Evolutionary conservation across 30 jellyfish, hydroid and myxozoan genomes (phyloP), one percentile per base, ranked within the genome.

Genomic region (Sanderia malayensis): DNA sequence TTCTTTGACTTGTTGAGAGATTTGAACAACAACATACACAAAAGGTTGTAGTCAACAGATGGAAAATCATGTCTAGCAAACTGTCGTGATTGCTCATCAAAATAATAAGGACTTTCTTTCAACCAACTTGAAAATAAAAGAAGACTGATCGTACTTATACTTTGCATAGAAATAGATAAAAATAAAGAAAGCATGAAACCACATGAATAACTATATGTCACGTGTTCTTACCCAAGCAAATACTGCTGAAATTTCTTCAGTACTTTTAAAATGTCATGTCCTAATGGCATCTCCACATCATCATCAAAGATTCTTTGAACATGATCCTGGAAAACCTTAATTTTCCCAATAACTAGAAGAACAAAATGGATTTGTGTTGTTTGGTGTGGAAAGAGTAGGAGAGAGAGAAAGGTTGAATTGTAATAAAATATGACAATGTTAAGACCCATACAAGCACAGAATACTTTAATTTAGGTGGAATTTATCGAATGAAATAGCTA

Each of bases 41-140:
- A 32, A 29, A 76, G 45, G 33, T 61, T 65, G 71, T 31, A 76
- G 37, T 76, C 88, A 45, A 76, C 88, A 13, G 80, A n/a, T 18
- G 80, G 88, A 63, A 60, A 53, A 26, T 76, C 88, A 3, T n/a
- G 65, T 9, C 33, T 27, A 31, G 28, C 53, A 46, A 76, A 76
- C 58, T 76, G 88, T 46, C 88, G 46, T 46, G 46, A 2, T 34
- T 79, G 83, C 58, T 66, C 82, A 58, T 79, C 82, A 66, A 66
- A 79, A 58, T 58, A 79, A 52, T 52, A 8, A 11, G 34, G 82
- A 53, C 70, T 27, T 52, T 79, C 77, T 58, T 58, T 79, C 44
- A 66, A 52, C 82, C 90, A 66, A 19, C 90, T 68, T 20, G 31
- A 44, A 28, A 46, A 49, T n/a, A n/a, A n/a, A n/a, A n/a, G n/a